phyloP scores from a whole-genome alignment of 2,888 invertebrate species.

The Isotomurus palustris region DNA sequence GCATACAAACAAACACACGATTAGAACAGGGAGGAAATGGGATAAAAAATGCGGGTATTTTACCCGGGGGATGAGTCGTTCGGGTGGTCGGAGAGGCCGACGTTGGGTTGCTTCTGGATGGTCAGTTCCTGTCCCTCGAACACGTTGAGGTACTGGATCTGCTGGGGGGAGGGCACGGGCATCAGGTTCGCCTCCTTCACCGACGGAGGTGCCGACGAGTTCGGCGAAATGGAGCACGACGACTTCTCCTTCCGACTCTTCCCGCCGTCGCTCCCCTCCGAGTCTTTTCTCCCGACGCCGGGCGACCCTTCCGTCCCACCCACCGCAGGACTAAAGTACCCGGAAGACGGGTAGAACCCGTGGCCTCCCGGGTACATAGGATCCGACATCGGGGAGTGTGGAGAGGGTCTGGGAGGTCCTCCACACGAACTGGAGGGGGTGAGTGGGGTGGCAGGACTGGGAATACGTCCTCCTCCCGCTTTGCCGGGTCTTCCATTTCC shows the following conservation, averaged over 20 bases:
- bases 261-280: slow-evolving; percentile 48
- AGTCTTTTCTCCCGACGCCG: slow-evolving; percentile 50
- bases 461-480: slow-evolving; percentile 46
- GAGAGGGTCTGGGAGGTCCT: slow-evolving; percentile 45
- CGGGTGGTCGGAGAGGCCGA: slow-evolving; percentile 44
- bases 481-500: slow-evolving; percentile 44
- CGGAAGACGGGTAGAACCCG: slow-evolving; percentile 40
- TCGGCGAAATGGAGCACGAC: slow-evolving; percentile 46
- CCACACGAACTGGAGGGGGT: slow-evolving; percentile 46
- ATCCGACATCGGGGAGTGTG: slow-evolving; percentile 45
- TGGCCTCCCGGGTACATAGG: slow-evolving; percentile 42
- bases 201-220: slow-evolving; percentile 49
- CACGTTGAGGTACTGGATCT: slow-evolving; percentile 90
- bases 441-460: slow-evolving; percentile 47
- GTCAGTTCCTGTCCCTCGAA: slow-evolving; percentile 95
- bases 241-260: slow-evolving; percentile 47
- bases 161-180: slow-evolving; percentile 94
- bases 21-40: not conserved
- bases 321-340: slow-evolving; percentile 45
- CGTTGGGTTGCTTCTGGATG: slow-evolving; percentile 90
- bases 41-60: slow-evolving; percentile 1
- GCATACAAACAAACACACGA: not conserved
- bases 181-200: slow-evolving; percentile 83
- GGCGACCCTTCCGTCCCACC: slow-evolving; percentile 43
- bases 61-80: slow-evolving; percentile 46